Conservation (phyloP, 1,140 invertebrate species). For the Drosophila sulfurigaster region DNA sequence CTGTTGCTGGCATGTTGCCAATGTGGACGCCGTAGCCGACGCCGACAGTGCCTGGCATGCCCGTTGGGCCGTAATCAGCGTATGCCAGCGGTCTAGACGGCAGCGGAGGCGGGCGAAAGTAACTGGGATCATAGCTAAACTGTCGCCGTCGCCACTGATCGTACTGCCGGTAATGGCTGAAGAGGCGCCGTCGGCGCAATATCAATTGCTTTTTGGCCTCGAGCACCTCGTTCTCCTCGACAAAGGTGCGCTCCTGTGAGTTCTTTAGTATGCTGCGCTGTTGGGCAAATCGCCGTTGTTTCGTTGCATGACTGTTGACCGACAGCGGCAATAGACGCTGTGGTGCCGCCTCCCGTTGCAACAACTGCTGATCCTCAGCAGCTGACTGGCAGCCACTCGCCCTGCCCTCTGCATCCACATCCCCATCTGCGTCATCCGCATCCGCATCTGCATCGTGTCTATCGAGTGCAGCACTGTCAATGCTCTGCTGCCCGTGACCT, state of each 20-base stretch:
- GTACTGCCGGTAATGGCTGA: constrained; percentile 83
- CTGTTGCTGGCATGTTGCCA: constrained; percentile 9
- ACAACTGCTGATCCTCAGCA: constrained; percentile 40
- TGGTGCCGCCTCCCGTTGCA: constrained; percentile 20
- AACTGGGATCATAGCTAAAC: constrained; percentile 84
- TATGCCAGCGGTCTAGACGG: constrained; percentile 72
- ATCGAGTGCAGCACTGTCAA: constrained; percentile 37
- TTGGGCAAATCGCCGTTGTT: constrained; percentile 72
- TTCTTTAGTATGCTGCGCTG: constrained; percentile 82
- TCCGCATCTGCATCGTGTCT: constrained; percentile 17
- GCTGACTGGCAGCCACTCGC: constrained; percentile 32
- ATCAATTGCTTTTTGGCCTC: constrained; percentile 84
- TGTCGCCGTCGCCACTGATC: constrained; percentile 83
- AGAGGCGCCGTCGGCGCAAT: constrained; percentile 75
- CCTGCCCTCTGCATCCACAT: background rate
- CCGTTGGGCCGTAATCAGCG: constrained; percentile 64
- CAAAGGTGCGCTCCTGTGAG: constrained; percentile 74
- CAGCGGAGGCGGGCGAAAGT: constrained; percentile 80
- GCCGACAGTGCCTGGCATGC: constrained; percentile 53
- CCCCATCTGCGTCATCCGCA: too few relatives aligned
- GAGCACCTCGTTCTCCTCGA: constrained; percentile 76
- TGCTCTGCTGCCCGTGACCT: constrained; percentile 37
- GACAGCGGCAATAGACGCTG: constrained; percentile 64
- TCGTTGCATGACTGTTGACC: constrained; percentile 37
- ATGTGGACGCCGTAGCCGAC: constrained; percentile 32